Evolutionary conservation across 2,113 vertebrate species (phyloP).

Genomic region (Lamprotornis superbus): DNA sequence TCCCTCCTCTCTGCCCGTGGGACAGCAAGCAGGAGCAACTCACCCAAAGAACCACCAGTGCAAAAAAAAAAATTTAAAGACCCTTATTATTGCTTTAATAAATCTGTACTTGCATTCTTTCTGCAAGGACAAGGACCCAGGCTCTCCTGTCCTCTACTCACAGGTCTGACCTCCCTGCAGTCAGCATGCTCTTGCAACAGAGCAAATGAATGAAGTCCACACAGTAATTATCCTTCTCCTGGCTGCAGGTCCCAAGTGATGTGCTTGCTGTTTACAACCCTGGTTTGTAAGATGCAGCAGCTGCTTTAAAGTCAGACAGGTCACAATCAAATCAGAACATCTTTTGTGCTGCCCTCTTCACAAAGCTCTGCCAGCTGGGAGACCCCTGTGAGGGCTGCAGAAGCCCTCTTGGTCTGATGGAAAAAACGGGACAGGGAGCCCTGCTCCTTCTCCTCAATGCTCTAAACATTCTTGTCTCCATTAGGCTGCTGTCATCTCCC

Average conservation of each 20-base stretch:
- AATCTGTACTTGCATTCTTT: slow-evolving; percentile 26
- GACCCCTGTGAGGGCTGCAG: background rate
- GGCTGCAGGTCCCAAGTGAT: background rate
- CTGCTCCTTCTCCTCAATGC: background rate
- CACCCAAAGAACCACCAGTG: slow-evolving; percentile 39
- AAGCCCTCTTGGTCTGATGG: background rate
- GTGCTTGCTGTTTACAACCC: background rate
- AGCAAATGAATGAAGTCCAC: slow-evolving; percentile 23
- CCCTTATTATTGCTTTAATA: slow-evolving; percentile 74
- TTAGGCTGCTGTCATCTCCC: background rate
- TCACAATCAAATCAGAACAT: background rate
- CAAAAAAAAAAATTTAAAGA: slow-evolving; percentile 43
- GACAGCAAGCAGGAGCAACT: background rate
- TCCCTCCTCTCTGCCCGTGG: background rate
- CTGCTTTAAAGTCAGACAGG: slow-evolving; percentile 19
- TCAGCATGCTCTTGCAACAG: background rate
- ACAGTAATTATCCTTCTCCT: background rate
- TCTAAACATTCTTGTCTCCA: background rate
- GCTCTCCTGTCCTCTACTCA: background rate
- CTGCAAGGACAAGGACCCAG: background rate
- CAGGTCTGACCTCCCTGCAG: slow-evolving; percentile 33
- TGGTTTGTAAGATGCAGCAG: background rate
- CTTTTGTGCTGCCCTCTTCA: background rate
- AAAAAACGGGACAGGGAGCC: background rate
- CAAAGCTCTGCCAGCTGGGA: background rate